Evolutionary conservation across 2,113 vertebrate genomes (phyloP).

Genomic region (Pseudolaguvia tuberculata): DNA sequence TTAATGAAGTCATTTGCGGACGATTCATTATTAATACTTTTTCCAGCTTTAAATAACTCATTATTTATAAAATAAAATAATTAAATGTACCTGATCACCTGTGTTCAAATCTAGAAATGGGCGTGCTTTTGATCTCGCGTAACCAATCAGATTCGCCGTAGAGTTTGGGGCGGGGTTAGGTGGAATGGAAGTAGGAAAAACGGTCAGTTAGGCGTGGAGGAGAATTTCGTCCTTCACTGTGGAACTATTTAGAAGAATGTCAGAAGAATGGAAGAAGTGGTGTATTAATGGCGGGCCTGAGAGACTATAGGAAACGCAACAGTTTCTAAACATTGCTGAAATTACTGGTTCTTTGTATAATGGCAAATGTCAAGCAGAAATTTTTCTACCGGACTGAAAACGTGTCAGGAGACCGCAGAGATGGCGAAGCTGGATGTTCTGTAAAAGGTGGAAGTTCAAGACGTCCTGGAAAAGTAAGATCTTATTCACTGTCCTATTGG

Average conservation of each 20-base stretch:
- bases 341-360: neutral
- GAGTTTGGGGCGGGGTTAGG: neutral
- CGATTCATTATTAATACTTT: neutral
- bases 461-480: conserved; percentile 23
- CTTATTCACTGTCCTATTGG: neutral
- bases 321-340: neutral
- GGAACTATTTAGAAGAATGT: conserved; percentile 44
- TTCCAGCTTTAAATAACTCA: neutral
- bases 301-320: neutral
- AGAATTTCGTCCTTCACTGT: conserved; percentile 51
- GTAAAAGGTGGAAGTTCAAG: conserved; percentile 38
- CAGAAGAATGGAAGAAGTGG: conserved; percentile 36
- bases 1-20: neutral
- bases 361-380: conserved; percentile 25
- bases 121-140: conserved; percentile 6
- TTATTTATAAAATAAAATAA: too few relatives aligned
- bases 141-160: neutral
- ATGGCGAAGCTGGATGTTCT: conserved; percentile 53
- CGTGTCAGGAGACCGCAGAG: neutral
- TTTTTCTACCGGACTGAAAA: neutral
- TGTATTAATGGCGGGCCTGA: neutral
- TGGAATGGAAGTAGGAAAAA: neutral
- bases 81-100: neutral
- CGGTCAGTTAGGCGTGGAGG: neutral
- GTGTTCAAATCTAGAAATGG: neutral